Evolutionary conservation across 2,113 vertebrate species (phyloP), one percentile per base, ranked within the genome.

Genomic region (Lophius piscatorius): DNA sequence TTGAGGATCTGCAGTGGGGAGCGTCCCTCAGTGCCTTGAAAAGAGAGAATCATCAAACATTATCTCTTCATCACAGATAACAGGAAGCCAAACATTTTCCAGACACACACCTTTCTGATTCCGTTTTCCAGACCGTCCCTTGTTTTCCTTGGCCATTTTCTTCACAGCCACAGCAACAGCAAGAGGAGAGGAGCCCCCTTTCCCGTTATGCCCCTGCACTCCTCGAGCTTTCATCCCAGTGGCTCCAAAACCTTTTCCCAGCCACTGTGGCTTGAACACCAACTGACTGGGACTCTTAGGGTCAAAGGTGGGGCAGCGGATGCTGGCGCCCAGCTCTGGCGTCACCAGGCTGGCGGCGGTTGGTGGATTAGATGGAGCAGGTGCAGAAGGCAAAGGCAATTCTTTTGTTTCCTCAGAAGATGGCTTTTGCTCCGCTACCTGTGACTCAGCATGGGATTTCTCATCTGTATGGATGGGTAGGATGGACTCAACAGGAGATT

Each of bases 1-100:
- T 78, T 94, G 0, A 98, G 91, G 66, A 94, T 51, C 69, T 94
- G 94, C 73, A 98, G 91, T 0, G 96, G 96, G 2, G 95, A 95
- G 13, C 97, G 93, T 2, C 93, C 76, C 28, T 88, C 79, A 54
- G 65, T 82, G 76, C 66, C 89, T 89, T 72, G 3, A 60, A 6
- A 51, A 64, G 1, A 3, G 20, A 13, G 10, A 16, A 13, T 1
- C 29, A 31, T 28, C 3, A 47, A 56, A 47, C 1, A 49, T 23
- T 4, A 31, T 34, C 9, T 6, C 4, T 16, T 12, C 2, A 4
- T 9, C 7, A n/a, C n/a, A 2, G 7, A 40, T 0, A 9, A 33
- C 1, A 3, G 17, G 2, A 38, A 14, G 13, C 44, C 8, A 48
- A 12, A 59, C 28, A 24, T 1, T 5, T 12, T 31, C 9, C 18